Conservation (phyloP, 2,888 invertebrate species). For the Trichogramma dendrolimi region DNA sequence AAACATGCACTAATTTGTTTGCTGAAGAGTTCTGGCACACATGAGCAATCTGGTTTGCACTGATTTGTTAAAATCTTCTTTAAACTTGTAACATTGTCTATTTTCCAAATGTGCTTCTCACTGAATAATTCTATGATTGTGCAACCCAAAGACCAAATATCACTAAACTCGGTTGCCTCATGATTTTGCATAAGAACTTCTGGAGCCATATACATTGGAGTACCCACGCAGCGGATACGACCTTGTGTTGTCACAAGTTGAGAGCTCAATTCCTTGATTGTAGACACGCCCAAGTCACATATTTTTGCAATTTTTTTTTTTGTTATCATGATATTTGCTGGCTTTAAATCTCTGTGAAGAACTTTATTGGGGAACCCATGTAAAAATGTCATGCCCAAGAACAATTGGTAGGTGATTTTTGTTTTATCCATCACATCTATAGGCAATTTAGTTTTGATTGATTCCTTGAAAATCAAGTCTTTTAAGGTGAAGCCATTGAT, state of each 20-base stretch:
- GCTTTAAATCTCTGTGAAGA: slow-evolving; percentile 16
- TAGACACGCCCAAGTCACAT: not conserved
- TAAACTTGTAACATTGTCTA: not conserved
- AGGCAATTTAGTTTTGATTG: not conserved
- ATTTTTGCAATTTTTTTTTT: not conserved
- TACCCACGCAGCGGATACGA: not conserved
- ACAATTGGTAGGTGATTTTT: not conserved
- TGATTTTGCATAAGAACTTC: not conserved
- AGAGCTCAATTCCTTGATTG: not conserved
- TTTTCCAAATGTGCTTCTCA: not conserved
- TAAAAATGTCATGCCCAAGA: slow-evolving; percentile 7
- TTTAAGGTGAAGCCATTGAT: not conserved
- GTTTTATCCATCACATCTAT: not conserved
- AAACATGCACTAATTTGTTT: not conserved
- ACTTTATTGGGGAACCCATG: slow-evolving; percentile 6
- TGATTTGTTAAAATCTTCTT: not conserved
- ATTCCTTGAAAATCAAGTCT: not conserved
- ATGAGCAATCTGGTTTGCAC: not conserved
- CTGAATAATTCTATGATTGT: slow-evolving; percentile 5
- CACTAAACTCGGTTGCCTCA: not conserved
- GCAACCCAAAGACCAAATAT: slow-evolving; percentile 5
- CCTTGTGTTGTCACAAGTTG: slow-evolving; percentile 2
- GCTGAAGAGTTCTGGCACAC: not conserved
- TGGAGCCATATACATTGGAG: not conserved
- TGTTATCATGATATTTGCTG: slow-evolving; percentile 8